phyloP scores from a whole-genome alignment of 2,888 invertebrate genomes.

The Temnothorax ravouxi region DNA sequence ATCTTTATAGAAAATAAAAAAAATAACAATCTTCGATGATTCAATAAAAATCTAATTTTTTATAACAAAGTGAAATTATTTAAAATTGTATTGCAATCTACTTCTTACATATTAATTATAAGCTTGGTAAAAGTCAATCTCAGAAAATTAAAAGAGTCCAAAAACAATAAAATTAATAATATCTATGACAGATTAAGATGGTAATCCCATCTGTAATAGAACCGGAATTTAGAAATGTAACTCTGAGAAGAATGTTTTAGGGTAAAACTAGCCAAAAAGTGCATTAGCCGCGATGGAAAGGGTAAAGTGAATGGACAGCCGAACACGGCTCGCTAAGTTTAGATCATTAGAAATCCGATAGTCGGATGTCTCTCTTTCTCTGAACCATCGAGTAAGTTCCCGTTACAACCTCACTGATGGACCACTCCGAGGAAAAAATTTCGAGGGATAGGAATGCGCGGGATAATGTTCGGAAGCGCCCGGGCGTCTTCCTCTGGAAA shows the following conservation, averaged over 20 bases:
- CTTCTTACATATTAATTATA: background rate
- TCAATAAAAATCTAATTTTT: background rate
- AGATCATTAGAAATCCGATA: conserved; percentile 71
- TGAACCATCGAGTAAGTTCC: conserved; percentile 21
- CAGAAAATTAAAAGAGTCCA: background rate
- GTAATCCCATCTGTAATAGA: background rate
- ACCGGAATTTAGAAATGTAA: conserved; percentile 23
- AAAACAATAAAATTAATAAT: background rate
- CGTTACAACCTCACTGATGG: conserved; percentile 39
- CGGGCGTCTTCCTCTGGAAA: background rate
- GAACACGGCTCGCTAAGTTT: conserved; percentile 37
- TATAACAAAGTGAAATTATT: background rate
- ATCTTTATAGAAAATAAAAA: background rate
- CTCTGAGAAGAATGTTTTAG: background rate
- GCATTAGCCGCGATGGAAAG: conserved; percentile 49
- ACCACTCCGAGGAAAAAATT: conserved; percentile 23
- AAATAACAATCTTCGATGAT: background rate
- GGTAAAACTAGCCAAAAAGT: conserved; percentile 27
- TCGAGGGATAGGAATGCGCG: conserved; percentile 28
- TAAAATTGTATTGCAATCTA: background rate
- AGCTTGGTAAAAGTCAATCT: background rate
- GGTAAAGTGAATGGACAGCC: conserved; percentile 44
- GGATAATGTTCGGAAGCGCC: background rate
- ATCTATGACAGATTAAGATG: background rate
- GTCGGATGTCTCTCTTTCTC: conserved; percentile 20